Evolutionary conservation across 1,140 invertebrate species (phyloP).

Genomic region (Pseudomyrmex dendroicus): DNA sequence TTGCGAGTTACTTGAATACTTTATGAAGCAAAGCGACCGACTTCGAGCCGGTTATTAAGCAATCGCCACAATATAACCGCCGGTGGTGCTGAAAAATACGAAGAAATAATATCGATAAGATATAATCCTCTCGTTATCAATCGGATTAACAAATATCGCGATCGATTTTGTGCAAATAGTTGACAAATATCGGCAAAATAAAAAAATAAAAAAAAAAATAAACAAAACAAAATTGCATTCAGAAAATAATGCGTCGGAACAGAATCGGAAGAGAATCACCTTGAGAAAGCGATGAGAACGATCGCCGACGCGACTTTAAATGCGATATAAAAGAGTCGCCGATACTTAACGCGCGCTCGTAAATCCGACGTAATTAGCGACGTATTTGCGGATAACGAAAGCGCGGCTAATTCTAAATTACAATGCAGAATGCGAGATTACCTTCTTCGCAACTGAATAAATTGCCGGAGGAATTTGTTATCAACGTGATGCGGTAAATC

Average conservation of each 20-base stretch:
- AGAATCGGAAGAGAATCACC: constrained; percentile 49
- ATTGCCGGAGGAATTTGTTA: not conserved
- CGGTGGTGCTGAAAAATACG: constrained; percentile 27
- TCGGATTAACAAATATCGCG: constrained; percentile 18
- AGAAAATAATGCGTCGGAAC: constrained; percentile 9
- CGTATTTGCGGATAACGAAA: constrained; percentile 64
- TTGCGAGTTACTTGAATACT: constrained; percentile 12
- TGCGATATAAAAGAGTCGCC: constrained; percentile 51
- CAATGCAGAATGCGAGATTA: not conserved
- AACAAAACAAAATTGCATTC: constrained; percentile 8
- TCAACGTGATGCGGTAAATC: constrained; percentile 6
- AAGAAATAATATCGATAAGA: constrained; percentile 33
- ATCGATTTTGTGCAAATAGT: constrained; percentile 33
- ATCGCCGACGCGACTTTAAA: constrained; percentile 46
- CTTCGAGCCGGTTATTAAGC: constrained; percentile 46
- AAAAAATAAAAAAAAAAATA: no score
- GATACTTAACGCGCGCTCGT: constrained; percentile 72
- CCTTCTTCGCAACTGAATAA: not conserved
- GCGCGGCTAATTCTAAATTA: constrained; percentile 51
- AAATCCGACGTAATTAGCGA: constrained; percentile 77
- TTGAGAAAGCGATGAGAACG: constrained; percentile 58
- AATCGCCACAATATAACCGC: not conserved
- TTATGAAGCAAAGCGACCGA: not conserved
- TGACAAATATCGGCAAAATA: constrained; percentile 24
- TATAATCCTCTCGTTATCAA: constrained; percentile 25